Evolutionary conservation across 92 coral and sea anemone species (phyloP), one percentile per base, ranked within the genome.

Genomic region (Epizoanthus fatuus): DNA sequence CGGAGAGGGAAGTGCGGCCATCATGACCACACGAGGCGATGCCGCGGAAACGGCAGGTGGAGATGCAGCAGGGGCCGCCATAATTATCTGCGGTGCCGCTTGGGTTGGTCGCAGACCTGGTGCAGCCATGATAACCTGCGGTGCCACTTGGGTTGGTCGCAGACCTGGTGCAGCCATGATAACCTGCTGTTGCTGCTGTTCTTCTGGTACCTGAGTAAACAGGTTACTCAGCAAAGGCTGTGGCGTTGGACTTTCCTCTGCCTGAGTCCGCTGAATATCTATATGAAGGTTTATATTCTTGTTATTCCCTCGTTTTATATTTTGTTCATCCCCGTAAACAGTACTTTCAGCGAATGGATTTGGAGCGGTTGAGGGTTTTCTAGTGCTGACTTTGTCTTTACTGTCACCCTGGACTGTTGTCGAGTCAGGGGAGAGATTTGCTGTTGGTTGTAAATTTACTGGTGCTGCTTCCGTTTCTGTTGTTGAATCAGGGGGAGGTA

Each of bases 291-390:
- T 59, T 42, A 77, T 59, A n/a, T 60, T 77, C 55, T 77, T 77
- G 8, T 44, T 69, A 20, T n/a, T 77, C 16, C 82, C 70, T 51
- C 82, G 45, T 77, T 77, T 77, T 5, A 59, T 22, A 38, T 44
- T 77, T 62, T 77, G 82, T 44, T 77, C 37, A 1, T n/a, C 44
- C 19, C 70, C 82, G 3, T 49, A 11, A 49, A 49, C 13, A 12
- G 53, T 49, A 8, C 13, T 14, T 49, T 49, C 53, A 8, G 53
- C 13, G 3, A 12, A 49, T 49, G 82, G 82, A 14, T 60, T 77
- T 20, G 82, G 82, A 42, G 82, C 70, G 17, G 81, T 75, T 45
- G 81, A 58, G 25, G 81, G 81, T 58, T 75, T 58, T 58, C 69
- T 39, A 57, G 81, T 56, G 69, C 14, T 19, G 16, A 39, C 52